Base-by-base conservation (phyloP, 2,797 vertebrate species). In the Tauraco hartlaubi region DNA sequence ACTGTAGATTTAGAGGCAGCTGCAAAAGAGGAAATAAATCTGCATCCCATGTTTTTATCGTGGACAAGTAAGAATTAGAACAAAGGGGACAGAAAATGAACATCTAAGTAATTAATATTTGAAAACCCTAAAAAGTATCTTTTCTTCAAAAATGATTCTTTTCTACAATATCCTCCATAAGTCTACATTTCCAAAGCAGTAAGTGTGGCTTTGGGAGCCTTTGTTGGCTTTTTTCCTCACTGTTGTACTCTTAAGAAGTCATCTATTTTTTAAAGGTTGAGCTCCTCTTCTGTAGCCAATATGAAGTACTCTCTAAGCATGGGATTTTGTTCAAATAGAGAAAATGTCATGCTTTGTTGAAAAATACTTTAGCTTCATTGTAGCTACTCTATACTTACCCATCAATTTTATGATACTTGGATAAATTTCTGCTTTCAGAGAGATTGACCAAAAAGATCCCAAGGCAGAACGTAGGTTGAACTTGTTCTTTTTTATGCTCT, bases 201-300 rank as follows among this genome's bases (percentile, higher is more conserved):
- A 71, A 75, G 5, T 33, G 11, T 64, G 29, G 11, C n/a, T 85
- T 46, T 79, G 39, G 41, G 28, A 79, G 49, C 3, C 1, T 74
- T 14, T 76, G 23, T 19, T 11, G 0, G 3, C 39, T 39, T 39
- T 39, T 15, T 48, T 15, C 1, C 3, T 13, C 3, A 13, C 3
- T 17, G 5, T 54, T 58, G 15, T 44, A 59, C 9, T 55, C 29
- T 49, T 72, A 49, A 56, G 28, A 78, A 52, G 11, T 18, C 29
- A 4, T 6, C 13, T 77, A 9, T 7, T 83, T 76, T 89, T 51
- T 35, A 80, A 82, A 80, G 44, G 23, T 31, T 80, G 41, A 63
- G 11, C 9, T 84, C 11, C 9, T 76, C 8, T 82, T 63, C 18
- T 56, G 4, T 37, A 85, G 52, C 20, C 22, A 49, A 46, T 43